These are phyloP conservation scores for Bombylius major DNA, from an alignment of 2,888 invertebrate species.

Conservation along the genomic window DNA sequence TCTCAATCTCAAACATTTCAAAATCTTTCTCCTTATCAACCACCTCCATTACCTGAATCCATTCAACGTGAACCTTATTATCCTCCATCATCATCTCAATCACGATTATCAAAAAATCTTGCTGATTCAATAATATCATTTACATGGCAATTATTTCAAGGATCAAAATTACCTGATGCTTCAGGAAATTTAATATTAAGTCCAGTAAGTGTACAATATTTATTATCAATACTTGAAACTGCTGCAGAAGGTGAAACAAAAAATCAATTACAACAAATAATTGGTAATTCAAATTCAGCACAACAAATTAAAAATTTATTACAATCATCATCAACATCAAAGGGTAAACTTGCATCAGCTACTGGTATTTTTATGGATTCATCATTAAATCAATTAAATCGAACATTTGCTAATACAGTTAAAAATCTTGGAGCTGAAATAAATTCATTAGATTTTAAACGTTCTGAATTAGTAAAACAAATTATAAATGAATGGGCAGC, in stretches of 20 bases:
- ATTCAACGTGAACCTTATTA: not conserved
- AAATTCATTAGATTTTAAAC: constrained; percentile 39
- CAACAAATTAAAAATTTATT: not conserved
- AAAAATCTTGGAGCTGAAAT: constrained; percentile 26
- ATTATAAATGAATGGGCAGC: constrained; percentile 50
- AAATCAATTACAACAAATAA: constrained; percentile 11
- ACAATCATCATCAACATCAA: not conserved
- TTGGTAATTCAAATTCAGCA: not conserved
- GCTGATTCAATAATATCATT: constrained; percentile 1
- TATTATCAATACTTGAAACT: constrained; percentile 14
- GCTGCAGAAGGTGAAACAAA: constrained; percentile 14
- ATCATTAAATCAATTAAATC: constrained; percentile 6
- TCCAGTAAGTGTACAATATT: constrained; percentile 15
- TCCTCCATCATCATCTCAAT: not conserved
- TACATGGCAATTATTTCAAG: constrained; percentile 14
- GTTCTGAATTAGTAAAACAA: constrained; percentile 33
- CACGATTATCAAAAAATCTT: not conserved
- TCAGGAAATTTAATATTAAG: constrained; percentile 16
- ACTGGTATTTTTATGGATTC: constrained; percentile 17
- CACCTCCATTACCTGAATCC: not conserved
- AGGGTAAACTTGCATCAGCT: constrained; percentile 14
- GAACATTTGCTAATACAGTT: constrained; percentile 7
- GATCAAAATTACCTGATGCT: constrained; percentile 10
- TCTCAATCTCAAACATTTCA: no score
- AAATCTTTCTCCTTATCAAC: not conserved